These are phyloP conservation scores for Argynnis bischoffii DNA, from an alignment of 2,888 invertebrate genomes.

Conservation along the genomic window DNA sequence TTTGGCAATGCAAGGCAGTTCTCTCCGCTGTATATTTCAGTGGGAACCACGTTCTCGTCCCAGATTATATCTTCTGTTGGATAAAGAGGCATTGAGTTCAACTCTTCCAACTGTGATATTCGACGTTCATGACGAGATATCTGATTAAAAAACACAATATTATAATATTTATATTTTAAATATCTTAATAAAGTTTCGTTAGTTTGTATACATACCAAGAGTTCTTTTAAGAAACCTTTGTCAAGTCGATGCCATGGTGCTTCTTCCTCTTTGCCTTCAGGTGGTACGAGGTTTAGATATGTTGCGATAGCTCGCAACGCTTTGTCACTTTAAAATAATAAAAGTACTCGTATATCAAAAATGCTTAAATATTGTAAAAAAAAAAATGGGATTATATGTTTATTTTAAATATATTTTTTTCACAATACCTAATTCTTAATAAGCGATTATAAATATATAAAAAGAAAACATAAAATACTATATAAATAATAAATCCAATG, in stretches of 20 bases:
- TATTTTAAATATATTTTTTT: neutral
- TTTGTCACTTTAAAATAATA: conserved; percentile 81
- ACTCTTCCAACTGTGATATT: conserved; percentile 94
- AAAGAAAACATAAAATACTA: no score
- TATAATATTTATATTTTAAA: no score
- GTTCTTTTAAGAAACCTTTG: conserved; percentile 90
- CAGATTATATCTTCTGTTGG: conserved; percentile 99
- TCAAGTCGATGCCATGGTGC: conserved; percentile 91
- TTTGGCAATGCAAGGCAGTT: conserved; percentile 98
- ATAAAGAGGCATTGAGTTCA: conserved; percentile 99
- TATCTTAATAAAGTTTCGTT: neutral
- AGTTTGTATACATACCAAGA: conserved; percentile 85
- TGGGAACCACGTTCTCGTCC: conserved; percentile 99
- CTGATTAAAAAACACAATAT: conserved; percentile 56
- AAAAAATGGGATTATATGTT: neutral
- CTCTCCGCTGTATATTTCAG: conserved; percentile 98
- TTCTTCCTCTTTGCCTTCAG: conserved; percentile 84
- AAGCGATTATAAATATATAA: no score
- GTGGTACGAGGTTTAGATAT: conserved; percentile 93
- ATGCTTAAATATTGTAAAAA: neutral
- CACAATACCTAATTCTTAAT: no score
- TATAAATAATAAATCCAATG: no score
- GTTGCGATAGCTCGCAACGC: conserved; percentile 91
- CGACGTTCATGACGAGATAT: conserved; percentile 93
- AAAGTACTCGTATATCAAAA: neutral